These are phyloP conservation scores for Porites lutea DNA, from an alignment of 64 coral and sea anemone genomes.

Conservation along the genomic window DNA sequence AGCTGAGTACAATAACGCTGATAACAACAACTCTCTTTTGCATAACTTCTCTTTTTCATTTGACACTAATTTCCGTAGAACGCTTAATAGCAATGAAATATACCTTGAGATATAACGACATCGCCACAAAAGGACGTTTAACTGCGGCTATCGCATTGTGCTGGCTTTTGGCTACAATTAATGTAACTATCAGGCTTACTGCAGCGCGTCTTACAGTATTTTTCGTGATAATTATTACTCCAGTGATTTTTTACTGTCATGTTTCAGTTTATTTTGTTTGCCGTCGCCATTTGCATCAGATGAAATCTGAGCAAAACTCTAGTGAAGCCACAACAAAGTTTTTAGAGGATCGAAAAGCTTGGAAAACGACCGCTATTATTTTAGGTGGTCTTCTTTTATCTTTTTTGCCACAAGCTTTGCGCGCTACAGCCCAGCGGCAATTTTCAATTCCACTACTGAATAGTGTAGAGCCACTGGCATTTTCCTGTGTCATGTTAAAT, in stretches of 20 bases:
- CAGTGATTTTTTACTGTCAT: background rate
- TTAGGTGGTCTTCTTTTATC: background rate
- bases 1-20: too few species aligned
- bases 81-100: conserved; percentile 13
- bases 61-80: background rate
- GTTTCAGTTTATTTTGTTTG: background rate
- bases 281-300: background rate
- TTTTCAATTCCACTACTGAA: too few species aligned
- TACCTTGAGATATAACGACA: background rate
- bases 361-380: background rate
- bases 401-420: background rate
- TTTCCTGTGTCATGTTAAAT: background rate
- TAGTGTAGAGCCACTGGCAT: background rate
- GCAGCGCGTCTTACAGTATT: too few species aligned
- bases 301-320: background rate
- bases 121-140: background rate
- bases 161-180: background rate
- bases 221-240: background rate
- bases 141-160: background rate
- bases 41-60: background rate
- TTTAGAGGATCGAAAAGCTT: background rate
- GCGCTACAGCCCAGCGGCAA: too few species aligned
- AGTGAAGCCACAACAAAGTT: background rate
- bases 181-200: too few species aligned
- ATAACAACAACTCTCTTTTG: too few species aligned